Percentiles rank a stretch among this genome's conserved stretches.
phyloP scores from a whole-genome alignment of 92 coral and sea anemone species.

The Siderastrea radians region DNA sequence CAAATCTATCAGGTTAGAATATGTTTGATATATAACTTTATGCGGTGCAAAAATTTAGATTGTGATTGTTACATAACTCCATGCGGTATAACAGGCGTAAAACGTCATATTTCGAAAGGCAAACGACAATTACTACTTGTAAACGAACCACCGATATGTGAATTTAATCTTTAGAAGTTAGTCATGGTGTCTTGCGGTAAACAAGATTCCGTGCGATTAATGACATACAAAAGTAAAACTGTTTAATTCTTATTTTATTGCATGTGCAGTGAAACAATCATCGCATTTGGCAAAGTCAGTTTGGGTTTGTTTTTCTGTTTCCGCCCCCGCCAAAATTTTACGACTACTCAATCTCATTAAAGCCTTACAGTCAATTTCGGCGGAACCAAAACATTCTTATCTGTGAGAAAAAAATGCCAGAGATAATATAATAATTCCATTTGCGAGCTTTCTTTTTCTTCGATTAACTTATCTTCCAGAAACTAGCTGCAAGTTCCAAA shows the following conservation, averaged over 20 bases:
- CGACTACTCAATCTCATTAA: conserved; percentile 13
- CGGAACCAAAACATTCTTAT: conserved; percentile 31
- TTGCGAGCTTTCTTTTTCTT: neutral
- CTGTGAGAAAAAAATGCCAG: neutral
- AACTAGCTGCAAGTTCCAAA: too few relatives aligned
- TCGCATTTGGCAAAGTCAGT: neutral
- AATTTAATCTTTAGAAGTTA: neutral
- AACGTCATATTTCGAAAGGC: too few relatives aligned
- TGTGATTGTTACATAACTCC: neutral
- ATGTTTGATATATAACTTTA: neutral
- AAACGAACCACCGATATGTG: neutral
- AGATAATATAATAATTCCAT: conserved; percentile 18
- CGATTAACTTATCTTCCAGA: neutral
- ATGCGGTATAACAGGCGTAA: neutral
- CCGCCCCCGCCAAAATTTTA: conserved; percentile 24
- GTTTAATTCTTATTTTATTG: conserved; percentile 16
- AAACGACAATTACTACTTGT: neutral
- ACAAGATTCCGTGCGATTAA: conserved; percentile 17
- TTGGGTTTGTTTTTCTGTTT: neutral
- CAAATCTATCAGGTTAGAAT: neutral
- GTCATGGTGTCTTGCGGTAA: neutral
- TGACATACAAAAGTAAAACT: conserved; percentile 4
- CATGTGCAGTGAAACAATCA: neutral
- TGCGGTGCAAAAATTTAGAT: neutral
- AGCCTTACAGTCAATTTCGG: neutral